These are phyloP conservation scores for Sapayoa aenigma DNA, from an alignment of 2,113 vertebrate species.

Conservation along the genomic window DNA sequence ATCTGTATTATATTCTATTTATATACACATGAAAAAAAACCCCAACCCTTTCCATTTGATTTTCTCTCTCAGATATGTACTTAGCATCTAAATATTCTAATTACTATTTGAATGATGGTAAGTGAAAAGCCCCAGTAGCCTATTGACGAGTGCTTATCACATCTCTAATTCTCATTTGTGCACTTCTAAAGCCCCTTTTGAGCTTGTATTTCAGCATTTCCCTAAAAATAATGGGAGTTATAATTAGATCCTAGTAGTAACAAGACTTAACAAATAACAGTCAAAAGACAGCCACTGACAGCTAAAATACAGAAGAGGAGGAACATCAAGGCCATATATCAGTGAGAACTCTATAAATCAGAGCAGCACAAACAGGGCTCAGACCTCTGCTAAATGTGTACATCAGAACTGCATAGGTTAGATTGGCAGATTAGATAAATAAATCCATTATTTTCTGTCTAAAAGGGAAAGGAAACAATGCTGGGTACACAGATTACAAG, in stretches of 20 bases:
- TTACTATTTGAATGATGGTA: slow-evolving; percentile 48
- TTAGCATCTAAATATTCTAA: slow-evolving; percentile 61
- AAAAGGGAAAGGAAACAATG: neutral
- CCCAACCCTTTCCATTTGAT: neutral
- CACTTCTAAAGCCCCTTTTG: slow-evolving; percentile 34
- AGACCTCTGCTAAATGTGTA: neutral
- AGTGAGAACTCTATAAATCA: slow-evolving; percentile 13
- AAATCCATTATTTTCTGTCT: neutral
- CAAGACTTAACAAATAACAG: slow-evolving; percentile 41
- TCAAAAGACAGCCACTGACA: slow-evolving; percentile 8
- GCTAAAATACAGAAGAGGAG: slow-evolving; percentile 16
- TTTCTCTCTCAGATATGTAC: slow-evolving; percentile 20
- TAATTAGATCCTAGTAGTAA: slow-evolving; percentile 50
- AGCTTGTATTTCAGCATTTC: slow-evolving; percentile 28
- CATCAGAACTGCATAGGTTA: neutral
- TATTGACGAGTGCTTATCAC: slow-evolving; percentile 41
- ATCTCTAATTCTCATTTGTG: slow-evolving; percentile 44
- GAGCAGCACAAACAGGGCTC: neutral
- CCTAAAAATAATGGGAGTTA: slow-evolving; percentile 42
- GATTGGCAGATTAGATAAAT: slow-evolving; percentile 24
- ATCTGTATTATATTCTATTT: slow-evolving; percentile 15
- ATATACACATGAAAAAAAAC: neutral
- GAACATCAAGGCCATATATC: neutral
- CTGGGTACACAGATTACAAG: neutral
- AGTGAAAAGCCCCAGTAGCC: slow-evolving; percentile 37